These are phyloP conservation scores for Cyphomyrus plagiostoma DNA, from an alignment of 2,113 vertebrate species.

Conservation along the genomic window DNA sequence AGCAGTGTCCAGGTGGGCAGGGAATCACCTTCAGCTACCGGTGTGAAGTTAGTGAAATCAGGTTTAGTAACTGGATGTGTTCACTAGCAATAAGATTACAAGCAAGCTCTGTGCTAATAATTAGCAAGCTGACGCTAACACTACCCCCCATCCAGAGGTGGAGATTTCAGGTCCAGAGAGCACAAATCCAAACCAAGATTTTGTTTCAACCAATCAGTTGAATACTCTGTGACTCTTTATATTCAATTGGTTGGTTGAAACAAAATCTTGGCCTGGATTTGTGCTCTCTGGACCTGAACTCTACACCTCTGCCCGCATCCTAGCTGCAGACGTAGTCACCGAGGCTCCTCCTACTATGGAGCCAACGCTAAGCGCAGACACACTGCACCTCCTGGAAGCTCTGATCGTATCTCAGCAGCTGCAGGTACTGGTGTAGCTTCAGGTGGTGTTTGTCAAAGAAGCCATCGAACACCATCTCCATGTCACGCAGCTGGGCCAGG, in stretches of 20 bases:
- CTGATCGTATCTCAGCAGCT: constrained; percentile 85
- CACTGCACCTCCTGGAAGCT: constrained; percentile 81
- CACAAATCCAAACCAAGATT: too few species aligned
- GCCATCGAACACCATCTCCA: constrained; percentile 93
- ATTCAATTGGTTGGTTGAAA: too few species aligned
- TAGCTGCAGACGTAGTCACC: background rate
- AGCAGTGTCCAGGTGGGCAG: background rate
- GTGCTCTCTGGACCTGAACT: too few species aligned
- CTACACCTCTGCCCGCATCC: too few species aligned
- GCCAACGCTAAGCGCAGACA: background rate
- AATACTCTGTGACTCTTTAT: too few species aligned
- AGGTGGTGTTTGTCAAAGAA: constrained; percentile 96
- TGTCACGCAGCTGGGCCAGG: constrained; percentile 82
- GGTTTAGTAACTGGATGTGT: background rate
- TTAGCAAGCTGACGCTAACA: background rate
- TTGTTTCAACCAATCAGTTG: too few species aligned
- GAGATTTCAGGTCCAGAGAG: too few species aligned
- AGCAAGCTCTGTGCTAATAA: background rate
- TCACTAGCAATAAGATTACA: background rate
- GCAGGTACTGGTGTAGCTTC: constrained; percentile 89
- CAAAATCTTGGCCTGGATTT: too few species aligned
- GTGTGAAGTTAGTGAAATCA: background rate
- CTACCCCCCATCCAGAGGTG: background rate
- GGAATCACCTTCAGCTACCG: background rate
- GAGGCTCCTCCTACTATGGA: background rate